Percentiles rank a stretch among this genome's conserved stretches.
Evolutionary conservation across 2,888 invertebrate species (phyloP).

Genomic region (Ormyrus pomaceus): DNA sequence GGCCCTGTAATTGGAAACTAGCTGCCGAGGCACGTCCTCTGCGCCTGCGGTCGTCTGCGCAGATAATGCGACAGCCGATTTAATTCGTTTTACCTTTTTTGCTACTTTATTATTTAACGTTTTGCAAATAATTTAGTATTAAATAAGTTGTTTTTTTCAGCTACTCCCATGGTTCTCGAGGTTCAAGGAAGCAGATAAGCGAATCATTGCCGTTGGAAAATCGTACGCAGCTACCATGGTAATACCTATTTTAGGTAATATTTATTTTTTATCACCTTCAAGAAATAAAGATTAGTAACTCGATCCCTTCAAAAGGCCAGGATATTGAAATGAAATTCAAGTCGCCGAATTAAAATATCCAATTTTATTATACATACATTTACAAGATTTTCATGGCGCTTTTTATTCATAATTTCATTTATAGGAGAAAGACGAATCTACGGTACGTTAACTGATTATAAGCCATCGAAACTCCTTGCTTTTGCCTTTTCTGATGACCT

Average conservation of each 20-base stretch:
- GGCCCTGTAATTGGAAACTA: conserved; percentile 34
- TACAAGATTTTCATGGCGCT: background rate
- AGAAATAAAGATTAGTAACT: no score
- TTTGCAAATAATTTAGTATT: no score
- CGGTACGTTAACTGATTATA: conserved; percentile 62
- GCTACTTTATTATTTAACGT: no score
- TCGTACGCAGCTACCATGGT: conserved; percentile 62
- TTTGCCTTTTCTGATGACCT: conserved; percentile 62
- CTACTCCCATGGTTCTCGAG: conserved; percentile 64
- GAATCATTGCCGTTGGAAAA: conserved; percentile 61
- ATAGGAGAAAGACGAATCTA: conserved; percentile 60
- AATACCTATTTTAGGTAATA: conserved; percentile 62
- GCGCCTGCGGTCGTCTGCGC: background rate
- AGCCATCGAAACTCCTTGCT: conserved; percentile 59
- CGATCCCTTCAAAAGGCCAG: no score
- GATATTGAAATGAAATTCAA: no score
- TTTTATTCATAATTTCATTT: background rate
- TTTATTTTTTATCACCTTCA: background rate
- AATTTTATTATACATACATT: conserved; percentile 6
- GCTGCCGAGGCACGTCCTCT: background rate
- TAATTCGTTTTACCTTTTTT: no score
- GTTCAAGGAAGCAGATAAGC: conserved; percentile 64
- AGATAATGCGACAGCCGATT: no score
- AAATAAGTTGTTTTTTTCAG: conserved; percentile 51
- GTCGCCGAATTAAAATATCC: background rate